Base-by-base conservation (phyloP, 2,113 vertebrate species). In the Agapornis roseicollis region DNA sequence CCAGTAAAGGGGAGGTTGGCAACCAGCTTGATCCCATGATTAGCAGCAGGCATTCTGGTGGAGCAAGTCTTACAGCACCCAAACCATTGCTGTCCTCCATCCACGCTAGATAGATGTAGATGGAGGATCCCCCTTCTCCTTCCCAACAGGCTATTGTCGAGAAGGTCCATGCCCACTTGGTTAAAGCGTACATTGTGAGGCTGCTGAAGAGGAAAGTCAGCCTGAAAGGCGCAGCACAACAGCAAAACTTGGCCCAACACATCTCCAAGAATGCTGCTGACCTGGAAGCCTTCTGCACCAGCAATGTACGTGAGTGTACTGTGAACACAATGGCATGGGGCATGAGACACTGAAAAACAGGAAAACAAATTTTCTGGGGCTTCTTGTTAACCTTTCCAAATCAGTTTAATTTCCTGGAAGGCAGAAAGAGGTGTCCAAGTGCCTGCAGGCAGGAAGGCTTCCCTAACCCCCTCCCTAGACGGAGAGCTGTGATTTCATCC, bases 141-240 rank as follows among this genome's bases (percentile, higher is more conserved):
- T 88, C 74, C 52, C 72, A 82, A 46, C 81, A 99, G 99, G 96
- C 96, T 63, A 93, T 99, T 2, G 2, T 98, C 39, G 97, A 96
- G 82, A 95, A 58, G 3, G 87, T 98, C 22, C 95, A 98, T 1
- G 7, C 96, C 50, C 87, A 72, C 74, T 94, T 99, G 94, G 98
- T 98, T 69, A 97, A 96, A 69, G 97, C 98, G 50, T 99, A 99
- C 74, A 97, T 99, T 3, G 84, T 88, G 83, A 98, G 96, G 90
- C 98, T 98, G 90, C 93, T 99, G 95, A 99, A 97, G 94, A 98
- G 93, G 64, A 98, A 97, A 80, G 88, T 98, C 69, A 98, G 95
- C 79, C 95, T 98, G 91, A 99, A 97, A 97, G 95, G 80, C 1
- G 77, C 85, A 3, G 88, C 97, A 12, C 97, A 95, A 83, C 98